phyloP scores from a whole-genome alignment of 1,140 invertebrate genomes.

The Apis mellifera region Amel_HAv3.1 CM009942.2:7745501-7746000 shows the following conservation, averaged over 20 bases:
- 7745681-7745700: conserved; percentile 64
- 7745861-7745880: no score
- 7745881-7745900: no score
- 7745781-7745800: no score
- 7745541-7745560: conserved; percentile 71
- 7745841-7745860: no score
- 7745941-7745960: no score
- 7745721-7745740: background rate
- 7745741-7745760: background rate
- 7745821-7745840: no score
- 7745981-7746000: background rate
- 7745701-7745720: background rate
- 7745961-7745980: background rate
- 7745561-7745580: conserved; percentile 72
- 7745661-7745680: conserved; percentile 66
- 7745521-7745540: conserved; percentile 62
- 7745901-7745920: background rate
- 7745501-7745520: conserved; percentile 57
- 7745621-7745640: conserved; percentile 32
- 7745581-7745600: conserved; percentile 78
- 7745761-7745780: no score
- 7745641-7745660: conserved; percentile 64
- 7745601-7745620: conserved; percentile 73
- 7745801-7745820: no score
- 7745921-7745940: background rate